Evolutionary conservation across 2,113 vertebrate genomes (phyloP).

Genomic region (Machaerirhynchus nigripectus): DNA sequence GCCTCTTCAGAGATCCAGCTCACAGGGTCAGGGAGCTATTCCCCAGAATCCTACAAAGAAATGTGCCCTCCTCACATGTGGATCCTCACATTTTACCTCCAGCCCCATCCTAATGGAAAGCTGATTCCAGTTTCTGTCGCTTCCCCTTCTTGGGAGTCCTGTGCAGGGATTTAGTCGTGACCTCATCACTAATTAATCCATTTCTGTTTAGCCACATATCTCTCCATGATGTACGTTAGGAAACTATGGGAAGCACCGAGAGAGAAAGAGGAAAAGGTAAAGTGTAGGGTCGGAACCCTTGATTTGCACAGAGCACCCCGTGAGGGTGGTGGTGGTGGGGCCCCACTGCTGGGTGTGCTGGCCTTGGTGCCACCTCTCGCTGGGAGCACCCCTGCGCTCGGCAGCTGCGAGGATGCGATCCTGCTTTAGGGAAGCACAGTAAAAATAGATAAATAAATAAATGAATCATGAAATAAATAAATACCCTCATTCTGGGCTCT

Average conservation of each 20-base stretch:
- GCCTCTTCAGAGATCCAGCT: background rate
- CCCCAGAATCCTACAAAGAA: background rate
- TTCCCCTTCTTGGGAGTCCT: constrained; percentile 16
- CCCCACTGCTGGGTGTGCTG: background rate
- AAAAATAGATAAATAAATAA: background rate
- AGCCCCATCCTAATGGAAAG: background rate
- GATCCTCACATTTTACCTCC: background rate
- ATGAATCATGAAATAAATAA: background rate
- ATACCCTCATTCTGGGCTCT: background rate
- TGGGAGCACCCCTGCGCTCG: background rate
- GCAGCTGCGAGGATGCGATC: background rate
- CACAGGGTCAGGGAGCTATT: background rate
- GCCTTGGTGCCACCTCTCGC: background rate
- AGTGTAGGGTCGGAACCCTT: constrained; percentile 5
- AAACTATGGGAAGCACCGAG: constrained; percentile 56
- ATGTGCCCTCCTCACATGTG: background rate
- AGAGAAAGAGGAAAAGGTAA: constrained; percentile 63
- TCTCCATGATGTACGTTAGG: constrained; percentile 61
- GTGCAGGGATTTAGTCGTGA: constrained; percentile 13
- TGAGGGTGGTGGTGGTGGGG: constrained; percentile 63
- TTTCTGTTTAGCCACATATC: constrained; percentile 65
- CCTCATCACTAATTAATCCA: constrained; percentile 47
- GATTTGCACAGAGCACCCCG: constrained; percentile 12
- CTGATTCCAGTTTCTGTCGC: background rate
- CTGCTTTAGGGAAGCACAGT: background rate